A percentile compares a stretch with the other conserved stretches of the same genome.
These are phyloP conservation scores for Drosophila willistoni DNA, from an alignment of 1,140 invertebrate genomes.

Conservation along the genomic window DNA sequence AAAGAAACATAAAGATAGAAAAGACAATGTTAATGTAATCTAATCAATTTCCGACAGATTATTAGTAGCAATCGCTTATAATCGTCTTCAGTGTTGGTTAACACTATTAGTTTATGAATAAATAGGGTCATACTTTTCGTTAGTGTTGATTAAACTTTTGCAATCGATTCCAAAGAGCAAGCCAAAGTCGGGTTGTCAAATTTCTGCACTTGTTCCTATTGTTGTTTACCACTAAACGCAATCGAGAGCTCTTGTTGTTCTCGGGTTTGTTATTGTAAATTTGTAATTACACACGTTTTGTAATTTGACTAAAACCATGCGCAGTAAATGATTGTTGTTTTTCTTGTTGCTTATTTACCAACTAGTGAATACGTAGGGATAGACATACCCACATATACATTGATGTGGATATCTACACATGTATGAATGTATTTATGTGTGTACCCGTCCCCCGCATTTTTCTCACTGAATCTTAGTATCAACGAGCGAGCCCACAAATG, in stretches of 20 bases:
- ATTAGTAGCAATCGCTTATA: too few species aligned
- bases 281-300: slow-evolving; percentile 39
- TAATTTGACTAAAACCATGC: slow-evolving; percentile 43
- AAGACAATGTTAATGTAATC: too few species aligned
- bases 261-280: slow-evolving; percentile 34
- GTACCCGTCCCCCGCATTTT: slow-evolving; percentile 9
- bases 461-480: slow-evolving; percentile 13
- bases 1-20: background rate
- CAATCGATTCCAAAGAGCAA: too few species aligned
- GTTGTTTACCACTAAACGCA: slow-evolving; percentile 49
- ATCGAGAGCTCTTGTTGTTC: slow-evolving; percentile 22
- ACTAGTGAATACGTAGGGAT: background rate
- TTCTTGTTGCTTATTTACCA: slow-evolving; percentile 43
- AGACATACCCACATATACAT: background rate
- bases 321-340: slow-evolving; percentile 34
- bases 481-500: slow-evolving; percentile 56
- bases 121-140: background rate
- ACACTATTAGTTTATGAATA: background rate
- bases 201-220: slow-evolving; percentile 15
- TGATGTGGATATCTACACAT: background rate
- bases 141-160: too few species aligned
- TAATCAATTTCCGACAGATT: too few species aligned
- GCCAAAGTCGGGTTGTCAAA: background rate
- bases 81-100: background rate
- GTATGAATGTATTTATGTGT: background rate